Evolutionary conservation across 2,888 invertebrate genomes (phyloP).

Genomic region (Noctua fimbriata): DNA sequence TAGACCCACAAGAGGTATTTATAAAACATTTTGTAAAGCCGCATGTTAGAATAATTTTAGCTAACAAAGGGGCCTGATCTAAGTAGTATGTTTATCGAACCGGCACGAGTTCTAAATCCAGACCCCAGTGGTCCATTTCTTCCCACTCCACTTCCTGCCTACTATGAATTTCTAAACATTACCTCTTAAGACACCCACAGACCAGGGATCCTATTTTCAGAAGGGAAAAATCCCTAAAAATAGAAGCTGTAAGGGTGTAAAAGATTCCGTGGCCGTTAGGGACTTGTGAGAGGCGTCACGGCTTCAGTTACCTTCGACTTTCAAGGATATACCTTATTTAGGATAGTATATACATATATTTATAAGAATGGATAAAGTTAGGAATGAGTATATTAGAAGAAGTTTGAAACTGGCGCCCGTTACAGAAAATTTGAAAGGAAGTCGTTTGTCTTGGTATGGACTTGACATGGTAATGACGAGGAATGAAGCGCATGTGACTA

Average conservation of each 20-base stretch:
- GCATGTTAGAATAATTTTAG: not conserved
- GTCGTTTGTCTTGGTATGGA: too few species aligned
- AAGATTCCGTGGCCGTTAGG: conserved; percentile 63
- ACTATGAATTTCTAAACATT: conserved; percentile 14
- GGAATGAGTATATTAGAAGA: too few species aligned
- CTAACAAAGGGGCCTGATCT: not conserved
- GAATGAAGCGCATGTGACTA: too few species aligned
- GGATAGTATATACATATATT: not conserved
- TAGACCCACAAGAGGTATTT: not conserved
- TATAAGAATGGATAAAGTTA: too few species aligned
- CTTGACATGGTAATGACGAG: too few species aligned
- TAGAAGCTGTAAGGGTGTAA: conserved; percentile 54
- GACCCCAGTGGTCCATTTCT: not conserved
- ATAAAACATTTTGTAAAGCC: not conserved
- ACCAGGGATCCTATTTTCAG: not conserved
- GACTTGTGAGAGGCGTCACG: conserved; percentile 53
- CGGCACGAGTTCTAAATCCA: not conserved
- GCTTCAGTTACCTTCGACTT: conserved; percentile 34
- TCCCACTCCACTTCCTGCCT: not conserved
- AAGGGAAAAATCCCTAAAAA: conserved; percentile 10
- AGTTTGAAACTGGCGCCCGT: too few species aligned
- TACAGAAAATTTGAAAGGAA: too few species aligned
- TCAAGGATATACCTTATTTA: conserved; percentile 18
- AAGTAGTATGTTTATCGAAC: not conserved
- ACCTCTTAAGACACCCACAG: not conserved